Base-by-base conservation (phyloP, 1,140 invertebrate genomes). In the Lethrus apterus region DNA sequence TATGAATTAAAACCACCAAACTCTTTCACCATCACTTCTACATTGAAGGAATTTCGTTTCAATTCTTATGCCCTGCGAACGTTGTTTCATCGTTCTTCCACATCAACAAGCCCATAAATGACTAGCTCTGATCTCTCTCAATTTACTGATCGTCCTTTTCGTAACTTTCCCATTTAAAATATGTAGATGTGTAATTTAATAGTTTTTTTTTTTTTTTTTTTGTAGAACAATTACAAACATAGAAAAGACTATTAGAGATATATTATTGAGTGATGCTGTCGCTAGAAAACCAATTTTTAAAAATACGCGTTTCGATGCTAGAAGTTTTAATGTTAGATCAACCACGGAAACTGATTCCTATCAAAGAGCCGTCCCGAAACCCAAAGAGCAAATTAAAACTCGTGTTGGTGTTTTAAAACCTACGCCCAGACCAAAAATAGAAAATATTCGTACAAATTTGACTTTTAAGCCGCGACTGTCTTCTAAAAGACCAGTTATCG, bases 191-290 rank as follows among this genome's bases (percentile, higher is more conserved):
- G n/a, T 40, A 29, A 35, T 34, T 46, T 29, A 21, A 36, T 9
- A 31, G 11, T 48, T 45, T 49, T 32, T 36, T n/a, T n/a, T 15
- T 29, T 56, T 51, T 51, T 51, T 62, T 51, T 44, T 58, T 70
- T 70, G 38, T 60, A 78, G 79, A 55, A 72, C 77, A 3, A 65
- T 81, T 5, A 70, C 71, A 17, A 81, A 79, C 52, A 65, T 83
- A 50, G 82, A 84, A 65, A 78, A 83, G 56, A 71, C 72, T 1
- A 69, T 82, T 31, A 78, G 77, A 59, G 80, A 79, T 64, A 73
- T 80, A 35, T 72, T 83, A 59, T 65, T 79, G 32, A 76, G 80
- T 64, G 81, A 84, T 69, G 72, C 78, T 11, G 71, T 76, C 41
- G 80, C 78, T 2, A 71, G 75, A 46, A 71, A 76, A 50, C 75